Evolutionary conservation across 2,888 invertebrate genomes (phyloP).

Genomic region (Pterobdella sp.): DNA sequence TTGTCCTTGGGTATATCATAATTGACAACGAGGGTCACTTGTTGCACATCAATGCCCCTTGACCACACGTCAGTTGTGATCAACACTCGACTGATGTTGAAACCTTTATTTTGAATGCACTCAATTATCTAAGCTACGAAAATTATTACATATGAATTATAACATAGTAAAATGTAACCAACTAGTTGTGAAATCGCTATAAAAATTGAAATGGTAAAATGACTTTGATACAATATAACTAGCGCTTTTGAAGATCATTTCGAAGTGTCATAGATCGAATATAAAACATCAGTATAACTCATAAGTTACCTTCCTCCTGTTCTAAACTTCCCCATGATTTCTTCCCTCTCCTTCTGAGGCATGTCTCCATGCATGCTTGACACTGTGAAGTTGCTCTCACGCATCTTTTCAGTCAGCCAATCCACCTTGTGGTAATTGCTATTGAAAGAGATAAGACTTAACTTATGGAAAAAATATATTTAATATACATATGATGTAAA

Average conservation of each 20-base stretch:
- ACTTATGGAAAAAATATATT: background rate
- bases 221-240: background rate
- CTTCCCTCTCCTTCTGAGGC: constrained; percentile 88
- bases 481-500: background rate
- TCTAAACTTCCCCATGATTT: constrained; percentile 97
- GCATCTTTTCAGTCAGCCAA: constrained; percentile 98
- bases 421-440: constrained; percentile 61
- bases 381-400: constrained; percentile 79
- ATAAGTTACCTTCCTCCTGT: constrained; percentile 69
- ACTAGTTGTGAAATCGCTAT: too few species aligned
- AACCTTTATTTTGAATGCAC: too few species aligned
- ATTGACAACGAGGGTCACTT: constrained; percentile 96
- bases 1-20: constrained; percentile 98
- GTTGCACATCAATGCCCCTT: constrained; percentile 96
- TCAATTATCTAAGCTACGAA: too few species aligned
- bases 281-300: background rate
- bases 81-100: constrained; percentile 63
- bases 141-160: background rate
- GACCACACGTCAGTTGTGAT: constrained; percentile 99
- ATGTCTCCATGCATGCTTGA: constrained; percentile 83
- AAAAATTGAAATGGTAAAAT: background rate
- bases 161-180: background rate
- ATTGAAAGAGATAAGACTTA: background rate
- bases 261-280: too few species aligned
- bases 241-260: too few species aligned